Percentiles rank a stretch among this genome's conserved stretches.
phyloP scores from a whole-genome alignment of 2,888 invertebrate species.

The Drymonia ruficornis region DNA sequence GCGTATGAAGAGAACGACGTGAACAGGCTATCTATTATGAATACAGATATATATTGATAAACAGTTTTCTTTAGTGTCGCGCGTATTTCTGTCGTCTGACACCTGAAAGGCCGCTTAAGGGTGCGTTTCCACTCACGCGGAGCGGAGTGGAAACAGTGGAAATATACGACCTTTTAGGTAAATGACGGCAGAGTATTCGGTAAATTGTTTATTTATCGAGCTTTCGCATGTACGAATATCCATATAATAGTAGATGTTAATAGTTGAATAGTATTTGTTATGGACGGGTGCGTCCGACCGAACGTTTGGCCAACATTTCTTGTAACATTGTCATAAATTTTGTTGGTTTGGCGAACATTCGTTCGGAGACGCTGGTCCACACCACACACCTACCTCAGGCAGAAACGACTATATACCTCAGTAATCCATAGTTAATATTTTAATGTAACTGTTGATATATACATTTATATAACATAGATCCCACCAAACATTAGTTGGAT shows the following conservation, averaged over 20 bases:
- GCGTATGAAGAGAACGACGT: slow-evolving; percentile 47
- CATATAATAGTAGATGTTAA: slow-evolving; percentile 33
- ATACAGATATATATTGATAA: slow-evolving; percentile 61
- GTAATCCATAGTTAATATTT: slow-evolving; percentile 75
- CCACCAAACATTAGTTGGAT: slow-evolving; percentile 79
- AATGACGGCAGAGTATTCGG: background rate
- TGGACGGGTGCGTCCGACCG: slow-evolving; percentile 29
- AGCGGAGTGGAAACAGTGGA: too few species aligned
- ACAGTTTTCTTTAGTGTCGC: background rate
- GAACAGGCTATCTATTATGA: slow-evolving; percentile 49
- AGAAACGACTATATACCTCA: slow-evolving; percentile 77
- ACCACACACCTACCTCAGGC: slow-evolving; percentile 70
- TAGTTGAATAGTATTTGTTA: slow-evolving; percentile 48
- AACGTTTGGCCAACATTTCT: slow-evolving; percentile 13
- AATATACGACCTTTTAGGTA: background rate
- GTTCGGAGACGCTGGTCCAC: slow-evolving; percentile 19
- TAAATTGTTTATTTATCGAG: background rate
- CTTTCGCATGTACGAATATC: background rate
- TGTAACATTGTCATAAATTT: slow-evolving; percentile 18
- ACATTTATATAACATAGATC: slow-evolving; percentile 69
- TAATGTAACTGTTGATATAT: slow-evolving; percentile 71
- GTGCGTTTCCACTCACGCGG: too few species aligned
- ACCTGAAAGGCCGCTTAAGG: background rate
- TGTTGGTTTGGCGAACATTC: slow-evolving; percentile 13
- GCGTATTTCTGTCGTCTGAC: background rate